phyloP scores from a whole-genome alignment of 2,888 invertebrate genomes.

The Chydorus sphaericus region DNA sequence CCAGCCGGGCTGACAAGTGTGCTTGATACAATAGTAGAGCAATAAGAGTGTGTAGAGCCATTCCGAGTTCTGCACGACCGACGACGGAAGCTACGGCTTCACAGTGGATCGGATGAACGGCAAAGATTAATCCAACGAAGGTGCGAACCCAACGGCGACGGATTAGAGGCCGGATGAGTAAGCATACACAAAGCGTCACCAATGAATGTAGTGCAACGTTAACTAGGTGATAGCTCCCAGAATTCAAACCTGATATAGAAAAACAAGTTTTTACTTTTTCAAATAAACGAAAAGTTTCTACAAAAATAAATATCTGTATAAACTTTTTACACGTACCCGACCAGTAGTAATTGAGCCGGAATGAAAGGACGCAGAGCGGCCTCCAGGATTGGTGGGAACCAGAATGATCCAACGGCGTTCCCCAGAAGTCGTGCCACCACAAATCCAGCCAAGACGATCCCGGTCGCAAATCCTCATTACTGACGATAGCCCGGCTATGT shows the following conservation, averaged over 20 bases:
- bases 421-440: slow-evolving; percentile 94
- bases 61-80: slow-evolving; percentile 87
- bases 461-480: slow-evolving; percentile 81
- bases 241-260: slow-evolving; percentile 42
- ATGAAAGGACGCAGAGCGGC: slow-evolving; percentile 77
- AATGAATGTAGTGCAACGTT: slow-evolving; percentile 35
- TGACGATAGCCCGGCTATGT: slow-evolving; percentile 85
- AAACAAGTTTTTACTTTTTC: neutral
- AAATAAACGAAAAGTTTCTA: neutral
- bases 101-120: slow-evolving; percentile 89
- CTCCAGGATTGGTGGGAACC: slow-evolving; percentile 96
- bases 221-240: slow-evolving; percentile 65
- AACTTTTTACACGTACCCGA: slow-evolving; percentile 33
- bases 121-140: slow-evolving; percentile 72
- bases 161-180: slow-evolving; percentile 25
- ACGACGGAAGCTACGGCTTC: slow-evolving; percentile 93
- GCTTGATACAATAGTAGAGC: slow-evolving; percentile 72
- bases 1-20: slow-evolving; percentile 45
- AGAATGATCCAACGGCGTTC: slow-evolving; percentile 76
- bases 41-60: slow-evolving; percentile 79
- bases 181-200: slow-evolving; percentile 32
- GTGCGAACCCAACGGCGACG: slow-evolving; percentile 24
- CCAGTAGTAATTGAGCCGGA: slow-evolving; percentile 62
- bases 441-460: slow-evolving; percentile 54
- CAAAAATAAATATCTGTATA: neutral